Base-by-base conservation (phyloP, 2,797 vertebrate species). In the Gobionotothen gibberifrons region DNA sequence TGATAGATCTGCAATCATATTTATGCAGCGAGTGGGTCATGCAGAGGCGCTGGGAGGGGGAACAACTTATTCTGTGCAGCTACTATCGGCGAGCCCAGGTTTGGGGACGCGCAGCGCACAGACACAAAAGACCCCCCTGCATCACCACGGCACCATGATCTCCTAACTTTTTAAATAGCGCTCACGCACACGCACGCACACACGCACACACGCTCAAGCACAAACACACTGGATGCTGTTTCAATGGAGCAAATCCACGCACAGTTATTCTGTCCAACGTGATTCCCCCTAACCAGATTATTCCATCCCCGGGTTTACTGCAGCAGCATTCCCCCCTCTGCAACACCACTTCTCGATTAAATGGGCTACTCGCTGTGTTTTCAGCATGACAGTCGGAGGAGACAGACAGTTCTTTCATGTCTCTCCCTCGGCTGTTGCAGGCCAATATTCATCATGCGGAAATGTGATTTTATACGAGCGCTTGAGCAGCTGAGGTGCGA, bases 151-250 rank as follows among this genome's bases (percentile, higher is more conserved):
- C 86, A 87, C 88, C 85, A 65, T 84, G 84, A 92, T 92, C 84
- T 85, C 78, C 83, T 81, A 95, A 94, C 94, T 93, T 94, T 93
- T 94, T 89, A 85, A 92, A 90, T 92, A 85, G 82, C 62, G 49
- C 86, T 69, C 69, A 32, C 52, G 47, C 71, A 47, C 49, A 49
- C 69, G 9, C 49, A 4, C 26, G 29, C 42, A 43, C 54, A 19
- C 64, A 16, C 66, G 40, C 44, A 21, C 51, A 22, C 6, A 17
- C n/a, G 16, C 66, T 40, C 44, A 21, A 46, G 22, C 66, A 44
- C 44, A 29, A 42, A 29, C 6, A 19, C n/a, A n/a, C 55, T 64
- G 12, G 58, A 44, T 80, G 56, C 39, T 62, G 53, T 84, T 78
- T 46, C 58, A 67, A 42, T 64, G 72, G 75, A 60, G 81, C 73